phyloP scores from a whole-genome alignment of 1,140 invertebrate species.

The Drosophila watanabei region DNA sequence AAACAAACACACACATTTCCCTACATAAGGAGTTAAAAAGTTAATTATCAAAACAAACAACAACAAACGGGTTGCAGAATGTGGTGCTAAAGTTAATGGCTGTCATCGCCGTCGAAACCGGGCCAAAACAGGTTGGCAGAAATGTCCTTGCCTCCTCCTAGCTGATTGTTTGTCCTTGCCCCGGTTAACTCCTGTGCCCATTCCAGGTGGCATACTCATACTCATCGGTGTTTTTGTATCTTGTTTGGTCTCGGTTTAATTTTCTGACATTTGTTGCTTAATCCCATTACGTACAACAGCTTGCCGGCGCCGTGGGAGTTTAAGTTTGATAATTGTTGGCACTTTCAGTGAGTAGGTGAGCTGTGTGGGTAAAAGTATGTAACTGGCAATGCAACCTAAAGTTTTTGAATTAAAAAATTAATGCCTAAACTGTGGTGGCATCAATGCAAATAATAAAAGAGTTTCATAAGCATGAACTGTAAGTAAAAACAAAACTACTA shows the following conservation, averaged over 20 bases:
- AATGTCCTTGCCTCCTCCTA: slow-evolving; percentile 6
- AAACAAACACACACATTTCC: slow-evolving; percentile 33
- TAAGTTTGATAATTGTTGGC: slow-evolving; percentile 43
- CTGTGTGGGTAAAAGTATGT: slow-evolving; percentile 6
- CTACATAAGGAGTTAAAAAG: slow-evolving; percentile 56
- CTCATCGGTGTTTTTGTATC: slow-evolving; percentile 42
- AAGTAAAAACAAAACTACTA: not conserved
- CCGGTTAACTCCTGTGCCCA: slow-evolving; percentile 30
- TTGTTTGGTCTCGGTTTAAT: slow-evolving; percentile 60
- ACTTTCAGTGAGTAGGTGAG: slow-evolving; percentile 13
- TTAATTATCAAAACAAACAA: slow-evolving; percentile 71
- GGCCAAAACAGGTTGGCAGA: slow-evolving; percentile 38
- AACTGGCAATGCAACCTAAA: slow-evolving; percentile 14
- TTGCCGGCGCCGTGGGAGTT: slow-evolving; percentile 2
- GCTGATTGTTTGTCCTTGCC: slow-evolving; percentile 41
- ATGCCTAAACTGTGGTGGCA: not conserved
- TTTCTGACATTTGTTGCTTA: slow-evolving; percentile 61
- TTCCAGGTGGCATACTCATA: slow-evolving; percentile 19
- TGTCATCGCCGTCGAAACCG: slow-evolving; percentile 22
- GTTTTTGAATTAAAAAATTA: slow-evolving; percentile 11
- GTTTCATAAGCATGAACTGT: not conserved
- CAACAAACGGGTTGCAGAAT: slow-evolving; percentile 6
- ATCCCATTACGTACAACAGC: slow-evolving; percentile 22
- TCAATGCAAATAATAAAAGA: not conserved
- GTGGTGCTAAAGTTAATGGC: slow-evolving; percentile 37